phyloP scores from a whole-genome alignment of 2,888 invertebrate species.

The Actias luna region DNA sequence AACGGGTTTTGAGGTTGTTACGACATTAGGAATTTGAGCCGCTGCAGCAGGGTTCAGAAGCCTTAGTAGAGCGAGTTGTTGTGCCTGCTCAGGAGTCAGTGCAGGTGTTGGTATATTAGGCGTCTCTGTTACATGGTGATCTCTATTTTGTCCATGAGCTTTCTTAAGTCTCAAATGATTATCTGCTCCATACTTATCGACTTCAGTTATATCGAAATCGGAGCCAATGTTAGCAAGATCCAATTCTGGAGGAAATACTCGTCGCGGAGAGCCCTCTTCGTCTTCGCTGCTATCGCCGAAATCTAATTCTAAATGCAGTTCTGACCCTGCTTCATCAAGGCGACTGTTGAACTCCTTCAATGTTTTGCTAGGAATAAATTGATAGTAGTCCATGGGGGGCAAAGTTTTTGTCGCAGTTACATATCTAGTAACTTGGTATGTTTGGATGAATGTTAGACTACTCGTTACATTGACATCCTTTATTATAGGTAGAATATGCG shows the following conservation, averaged over 20 bases:
- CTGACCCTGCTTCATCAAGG: constrained; percentile 94
- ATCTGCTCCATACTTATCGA: constrained; percentile 84
- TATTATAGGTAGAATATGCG: constrained; percentile 92
- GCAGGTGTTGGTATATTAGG: constrained; percentile 75
- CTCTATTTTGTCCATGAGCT: constrained; percentile 72
- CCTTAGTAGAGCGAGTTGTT: constrained; percentile 87
- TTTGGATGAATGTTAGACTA: constrained; percentile 92
- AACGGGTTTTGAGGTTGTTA: constrained; percentile 90
- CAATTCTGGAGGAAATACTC: constrained; percentile 84
- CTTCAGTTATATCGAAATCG: constrained; percentile 86
- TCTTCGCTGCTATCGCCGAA: constrained; percentile 91
- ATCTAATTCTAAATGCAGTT: constrained; percentile 91
- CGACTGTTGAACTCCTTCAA: constrained; percentile 94
- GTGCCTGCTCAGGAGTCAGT: constrained; percentile 86
- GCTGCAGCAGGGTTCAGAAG: constrained; percentile 86
- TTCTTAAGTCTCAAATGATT: constrained; percentile 77
- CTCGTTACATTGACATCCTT: constrained; percentile 87
- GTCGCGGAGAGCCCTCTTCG: constrained; percentile 70
- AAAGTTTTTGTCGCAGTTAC: constrained; percentile 95
- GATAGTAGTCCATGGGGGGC: constrained; percentile 93
- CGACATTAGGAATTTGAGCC: constrained; percentile 85
- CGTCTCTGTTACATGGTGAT: constrained; percentile 76
- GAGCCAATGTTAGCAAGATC: constrained; percentile 88
- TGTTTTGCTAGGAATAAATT: constrained; percentile 92
- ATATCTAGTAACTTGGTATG: constrained; percentile 91